Conservation (phyloP, 2,888 invertebrate species). For the Caprella mutica region DNA sequence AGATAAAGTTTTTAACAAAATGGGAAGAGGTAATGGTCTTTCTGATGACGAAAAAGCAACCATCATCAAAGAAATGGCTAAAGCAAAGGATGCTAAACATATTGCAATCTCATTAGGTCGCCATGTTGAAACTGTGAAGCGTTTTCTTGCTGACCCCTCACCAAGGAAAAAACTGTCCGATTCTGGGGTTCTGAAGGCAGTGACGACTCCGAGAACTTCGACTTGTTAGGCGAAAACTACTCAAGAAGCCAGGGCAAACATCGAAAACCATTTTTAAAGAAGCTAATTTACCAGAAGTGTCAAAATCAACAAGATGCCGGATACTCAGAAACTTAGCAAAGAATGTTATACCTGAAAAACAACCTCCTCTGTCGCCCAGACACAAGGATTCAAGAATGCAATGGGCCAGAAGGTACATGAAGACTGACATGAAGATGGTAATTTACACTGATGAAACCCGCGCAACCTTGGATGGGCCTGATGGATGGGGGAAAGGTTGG, state of each 20-base stretch:
- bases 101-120: not conserved
- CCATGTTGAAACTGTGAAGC: not conserved
- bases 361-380: not conserved
- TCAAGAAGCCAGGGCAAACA: not conserved
- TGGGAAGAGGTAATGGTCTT: too few species aligned
- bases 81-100: not conserved
- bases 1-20: too few species aligned
- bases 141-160: not conserved
- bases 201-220: not conserved
- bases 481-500: not conserved
- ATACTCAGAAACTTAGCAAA: not conserved
- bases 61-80: not conserved
- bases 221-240: not conserved
- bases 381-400: not conserved
- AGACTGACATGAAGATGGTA: not conserved
- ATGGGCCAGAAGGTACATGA: not conserved
- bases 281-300: not conserved
- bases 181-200: not conserved
- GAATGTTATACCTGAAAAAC: not conserved
- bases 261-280: not conserved
- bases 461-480: not conserved
- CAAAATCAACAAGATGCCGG: not conserved
- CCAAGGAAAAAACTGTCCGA: not conserved
- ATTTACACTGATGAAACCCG: not conserved
- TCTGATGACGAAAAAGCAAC: not conserved